Conservation (phyloP, 2,113 vertebrate species). For the Cyphomyrus plagiostoma region DNA sequence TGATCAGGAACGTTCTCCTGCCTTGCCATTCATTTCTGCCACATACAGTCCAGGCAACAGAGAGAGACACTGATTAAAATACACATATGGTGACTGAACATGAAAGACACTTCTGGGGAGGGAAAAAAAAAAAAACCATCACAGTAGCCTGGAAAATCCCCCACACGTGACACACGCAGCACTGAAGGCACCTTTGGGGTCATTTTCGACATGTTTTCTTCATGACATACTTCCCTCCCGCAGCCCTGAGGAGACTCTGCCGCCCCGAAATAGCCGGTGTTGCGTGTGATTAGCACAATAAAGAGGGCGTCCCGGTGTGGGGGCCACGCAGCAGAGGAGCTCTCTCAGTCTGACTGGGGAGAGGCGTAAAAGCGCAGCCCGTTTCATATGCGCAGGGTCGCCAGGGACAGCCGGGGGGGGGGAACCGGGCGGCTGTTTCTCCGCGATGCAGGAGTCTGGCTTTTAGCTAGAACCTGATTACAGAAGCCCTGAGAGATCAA, state of each 20-base stretch:
- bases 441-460: background rate
- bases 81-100: background rate
- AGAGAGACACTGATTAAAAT: background rate
- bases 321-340: too few relatives aligned
- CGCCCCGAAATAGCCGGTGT: background rate
- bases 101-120: background rate
- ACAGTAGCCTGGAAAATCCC: background rate
- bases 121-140: background rate
- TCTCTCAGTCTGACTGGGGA: background rate
- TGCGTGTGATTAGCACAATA: background rate
- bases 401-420: background rate
- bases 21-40: background rate
- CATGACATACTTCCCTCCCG: background rate
- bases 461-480: background rate
- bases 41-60: background rate
- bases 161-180: too few relatives aligned
- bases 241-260: background rate
- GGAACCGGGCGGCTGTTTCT: background rate
- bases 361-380: background rate
- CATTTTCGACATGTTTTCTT: background rate
- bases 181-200: background rate
- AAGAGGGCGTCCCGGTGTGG: background rate
- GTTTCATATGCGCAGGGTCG: background rate
- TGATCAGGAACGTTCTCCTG: background rate
- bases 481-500: background rate